Evolutionary conservation across 1,140 invertebrate genomes (phyloP), one percentile per base, ranked within the genome.

Genomic region (Drosophila santomea): DNA sequence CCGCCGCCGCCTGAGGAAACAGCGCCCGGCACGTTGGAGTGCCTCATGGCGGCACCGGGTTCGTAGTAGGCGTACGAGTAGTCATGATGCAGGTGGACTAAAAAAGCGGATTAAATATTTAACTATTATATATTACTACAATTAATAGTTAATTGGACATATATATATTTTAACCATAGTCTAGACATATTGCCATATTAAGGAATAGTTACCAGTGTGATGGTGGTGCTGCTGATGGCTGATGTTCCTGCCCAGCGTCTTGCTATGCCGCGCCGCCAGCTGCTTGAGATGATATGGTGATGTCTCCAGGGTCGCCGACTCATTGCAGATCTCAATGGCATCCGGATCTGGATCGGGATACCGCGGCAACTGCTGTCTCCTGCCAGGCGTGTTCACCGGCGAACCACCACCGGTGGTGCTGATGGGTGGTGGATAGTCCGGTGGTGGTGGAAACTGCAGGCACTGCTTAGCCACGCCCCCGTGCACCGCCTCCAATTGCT

Each of bases 1-100:
- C 25, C 48, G 10, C 48, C 28, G 5, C 50, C 50, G 10, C 15
- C 50, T 4, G 50, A 20, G 32, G 15, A 20, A 2, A 25, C 35
- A 0, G 17, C 14, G 1, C 15, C 48, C 44, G 95, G 95, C 69
- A 95, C 93, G 77, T 95, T 95, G 38, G 95, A 94, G 54, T 94
- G 93, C 20, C 93, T 91, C 62, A 93, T 93, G 57, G 93, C 92
- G 0, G 93, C 93, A 1, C 94, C 94, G 1, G 95, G 94, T 68
- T 96, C 95, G 90, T 96, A 96, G 85, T 96, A 97, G 11, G 96
- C 96, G 89, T 96, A 97, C 7, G 96, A 96, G 91, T 97, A 97
- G 85, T 92, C 91, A 45, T 92, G 91, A 32, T 84, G 77, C n/a
- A 51, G 71, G 48, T 63, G 44, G 0, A 47, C 44, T 47, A 20